phyloP scores from a whole-genome alignment of 2,888 invertebrate genomes.

The Gymnosoma rotundatum region DNA sequence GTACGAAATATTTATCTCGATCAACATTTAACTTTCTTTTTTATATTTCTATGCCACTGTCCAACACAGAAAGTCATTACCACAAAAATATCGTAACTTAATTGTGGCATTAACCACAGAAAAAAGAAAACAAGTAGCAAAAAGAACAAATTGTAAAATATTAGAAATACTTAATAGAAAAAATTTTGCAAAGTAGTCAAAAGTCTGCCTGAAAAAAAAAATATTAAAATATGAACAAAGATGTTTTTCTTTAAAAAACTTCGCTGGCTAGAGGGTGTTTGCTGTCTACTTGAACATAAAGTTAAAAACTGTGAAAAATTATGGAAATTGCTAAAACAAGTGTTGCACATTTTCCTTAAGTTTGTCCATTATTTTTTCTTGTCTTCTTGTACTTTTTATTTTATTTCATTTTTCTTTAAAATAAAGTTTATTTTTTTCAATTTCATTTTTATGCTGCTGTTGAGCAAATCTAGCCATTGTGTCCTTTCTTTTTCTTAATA shows the following conservation, averaged over 20 bases:
- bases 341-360: conserved; percentile 67
- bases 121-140: conserved; percentile 33
- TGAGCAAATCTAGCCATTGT: conserved; percentile 26
- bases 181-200: conserved; percentile 45
- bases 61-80: conserved; percentile 46
- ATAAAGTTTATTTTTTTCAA: conserved; percentile 54
- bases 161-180: conserved; percentile 58
- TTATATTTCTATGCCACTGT: conserved; percentile 38
- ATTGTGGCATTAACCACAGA: conserved; percentile 56
- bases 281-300: conserved; percentile 42
- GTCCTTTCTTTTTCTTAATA: neutral
- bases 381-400: conserved; percentile 1
- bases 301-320: conserved; percentile 62
- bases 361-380: conserved; percentile 32
- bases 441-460: conserved; percentile 26
- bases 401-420: conserved; percentile 34
- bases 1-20: neutral
- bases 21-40: neutral
- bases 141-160: conserved; percentile 57
- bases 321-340: conserved; percentile 70
- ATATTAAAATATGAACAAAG: conserved; percentile 38
- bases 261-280: conserved; percentile 54
- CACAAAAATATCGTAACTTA: conserved; percentile 50
- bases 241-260: conserved; percentile 31
- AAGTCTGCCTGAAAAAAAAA: conserved; percentile 20